Percentiles rank a stretch among this genome's conserved stretches.
These are phyloP conservation scores for Anthoptus insignis DNA, from an alignment of 2,888 invertebrate genomes.

Conservation along the genomic window DNA sequence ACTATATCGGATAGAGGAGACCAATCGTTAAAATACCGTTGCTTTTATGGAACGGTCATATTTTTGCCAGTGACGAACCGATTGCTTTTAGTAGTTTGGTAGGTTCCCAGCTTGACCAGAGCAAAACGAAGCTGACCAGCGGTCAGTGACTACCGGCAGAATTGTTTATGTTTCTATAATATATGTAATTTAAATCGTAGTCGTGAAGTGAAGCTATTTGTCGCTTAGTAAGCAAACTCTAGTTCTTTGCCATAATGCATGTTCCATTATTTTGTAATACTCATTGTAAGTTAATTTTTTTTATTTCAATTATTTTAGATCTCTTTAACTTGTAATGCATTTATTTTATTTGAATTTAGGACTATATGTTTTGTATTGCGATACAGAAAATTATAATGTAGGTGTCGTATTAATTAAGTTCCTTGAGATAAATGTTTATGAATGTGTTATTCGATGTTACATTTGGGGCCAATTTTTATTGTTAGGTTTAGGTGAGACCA, in stretches of 20 bases:
- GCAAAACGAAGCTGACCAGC: no score
- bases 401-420: constrained; percentile 63
- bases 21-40: constrained; percentile 22
- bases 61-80: constrained; percentile 30
- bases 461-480: constrained; percentile 68
- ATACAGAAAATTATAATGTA: constrained; percentile 61
- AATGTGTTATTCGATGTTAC: constrained; percentile 59
- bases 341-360: constrained; percentile 79
- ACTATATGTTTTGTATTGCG: constrained; percentile 64
- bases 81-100: background rate
- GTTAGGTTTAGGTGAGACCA: constrained; percentile 60
- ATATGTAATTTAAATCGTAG: constrained; percentile 70
- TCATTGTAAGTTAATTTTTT: constrained; percentile 81
- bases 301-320: constrained; percentile 84
- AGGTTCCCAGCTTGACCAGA: background rate
- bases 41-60: constrained; percentile 7
- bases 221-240: constrained; percentile 84
- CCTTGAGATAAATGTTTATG: constrained; percentile 68
- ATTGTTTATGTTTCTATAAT: no score
- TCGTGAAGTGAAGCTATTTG: constrained; percentile 81
- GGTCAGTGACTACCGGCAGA: background rate
- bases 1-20: constrained; percentile 55
- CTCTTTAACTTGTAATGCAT: constrained; percentile 85
- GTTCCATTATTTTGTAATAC: constrained; percentile 87
- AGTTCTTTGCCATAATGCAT: constrained; percentile 87